phyloP scores from a whole-genome alignment of 2,113 vertebrate species.

The Leucopsar rothschildi region DNA sequence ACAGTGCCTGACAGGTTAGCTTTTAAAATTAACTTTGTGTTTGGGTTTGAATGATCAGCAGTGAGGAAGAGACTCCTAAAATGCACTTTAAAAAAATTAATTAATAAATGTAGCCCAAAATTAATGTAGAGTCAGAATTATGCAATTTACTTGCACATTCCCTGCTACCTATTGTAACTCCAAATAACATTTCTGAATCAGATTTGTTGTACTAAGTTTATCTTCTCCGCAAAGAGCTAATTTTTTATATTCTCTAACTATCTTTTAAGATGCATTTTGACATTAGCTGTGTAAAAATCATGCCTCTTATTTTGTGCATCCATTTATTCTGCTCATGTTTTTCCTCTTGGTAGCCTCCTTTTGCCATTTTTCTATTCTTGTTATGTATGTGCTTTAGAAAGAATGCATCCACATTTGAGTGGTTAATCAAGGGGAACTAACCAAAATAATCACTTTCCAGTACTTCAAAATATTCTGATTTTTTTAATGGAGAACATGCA shows the following conservation, averaged over 20 bases:
- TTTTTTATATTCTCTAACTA: neutral
- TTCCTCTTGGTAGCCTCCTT: neutral
- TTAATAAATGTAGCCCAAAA: neutral
- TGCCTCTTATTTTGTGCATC: neutral
- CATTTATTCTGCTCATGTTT: neutral
- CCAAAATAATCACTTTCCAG: constrained; percentile 76
- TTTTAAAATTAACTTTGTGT: neutral
- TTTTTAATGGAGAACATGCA: constrained; percentile 84
- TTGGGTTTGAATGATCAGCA: neutral
- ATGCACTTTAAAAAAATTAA: neutral
- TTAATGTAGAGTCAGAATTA: neutral
- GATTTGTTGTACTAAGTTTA: neutral
- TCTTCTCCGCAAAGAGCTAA: neutral
- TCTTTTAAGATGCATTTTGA: neutral
- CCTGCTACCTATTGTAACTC: neutral
- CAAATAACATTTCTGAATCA: neutral
- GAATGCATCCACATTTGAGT: constrained; percentile 50
- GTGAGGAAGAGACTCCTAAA: neutral
- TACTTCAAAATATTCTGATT: constrained; percentile 79
- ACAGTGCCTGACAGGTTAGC: neutral
- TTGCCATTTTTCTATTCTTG: constrained; percentile 44
- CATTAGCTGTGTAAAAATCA: neutral
- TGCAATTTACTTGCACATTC: neutral
- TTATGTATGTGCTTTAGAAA: constrained; percentile 56
- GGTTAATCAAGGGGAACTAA: constrained; percentile 76